Base-by-base conservation (phyloP, 1,140 invertebrate species). In the Phenacoccus solenopsis region DNA sequence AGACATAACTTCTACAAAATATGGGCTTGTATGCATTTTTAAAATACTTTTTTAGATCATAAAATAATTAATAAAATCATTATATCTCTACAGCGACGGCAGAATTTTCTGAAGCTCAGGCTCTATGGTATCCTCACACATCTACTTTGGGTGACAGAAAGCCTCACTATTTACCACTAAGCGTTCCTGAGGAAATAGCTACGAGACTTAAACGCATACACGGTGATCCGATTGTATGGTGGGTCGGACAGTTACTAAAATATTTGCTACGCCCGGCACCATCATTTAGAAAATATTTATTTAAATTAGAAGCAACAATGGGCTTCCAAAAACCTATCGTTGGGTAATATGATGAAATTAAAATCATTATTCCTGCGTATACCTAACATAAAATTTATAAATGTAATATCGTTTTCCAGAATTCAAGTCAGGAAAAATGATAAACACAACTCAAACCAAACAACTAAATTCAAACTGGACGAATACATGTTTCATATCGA, bases 381-480 rank as follows among this genome's bases (percentile, higher is more conserved):
- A n/a, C n/a, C n/a, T 64, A 22, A 25, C 57, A 21, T 27, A n/a
- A n/a, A 22, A 22, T 61, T 13, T 28, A 22, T 27, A 1, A n/a
- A n/a, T n/a, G 10, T 73, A 72, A 57, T 80, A n/a, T n/a, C 1
- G 16, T 32, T 72, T 79, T 82, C n/a, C 78, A 95, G 93, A 0
- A 85, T 99, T 28, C 97, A 99, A 79, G 89, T 99, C 16, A 82
- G 97, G 28, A 83, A 97, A 70, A 99, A 97, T 0, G 97, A 99
- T 79, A 99, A 99, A 85, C 90, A 99, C 22, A 96, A 94, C 16
- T 96, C 94, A n/a, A n/a, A n/a, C 0, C 97, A 99, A 82, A 97
- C 97, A 2, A 90, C 94, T 5, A 98, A 90, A 79, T 97, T 99
- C 79, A 82, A 87, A 64, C 84, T 99, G n/a, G 90, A 94, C 70